These are phyloP conservation scores for Phataginus tricuspis DNA, from an alignment of 2,797 vertebrate species.

Conservation along the genomic window DNA sequence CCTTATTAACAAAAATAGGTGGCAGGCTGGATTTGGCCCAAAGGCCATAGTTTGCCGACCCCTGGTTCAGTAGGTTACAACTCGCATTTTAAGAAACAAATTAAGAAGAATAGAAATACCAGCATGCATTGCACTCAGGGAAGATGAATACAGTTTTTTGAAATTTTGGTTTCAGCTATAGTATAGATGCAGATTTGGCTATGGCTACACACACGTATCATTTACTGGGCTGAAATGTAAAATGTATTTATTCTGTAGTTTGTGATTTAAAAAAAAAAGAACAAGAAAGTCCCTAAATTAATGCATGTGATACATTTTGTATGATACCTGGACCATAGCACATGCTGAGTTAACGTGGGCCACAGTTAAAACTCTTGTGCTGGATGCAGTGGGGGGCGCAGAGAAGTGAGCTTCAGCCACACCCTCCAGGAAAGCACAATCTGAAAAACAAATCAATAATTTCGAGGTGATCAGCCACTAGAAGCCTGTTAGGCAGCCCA, in stretches of 20 bases:
- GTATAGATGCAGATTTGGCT: accelerated
- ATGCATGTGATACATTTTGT: not conserved
- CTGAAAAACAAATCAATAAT: not conserved
- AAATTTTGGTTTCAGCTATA: not conserved
- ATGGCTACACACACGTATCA: too few species aligned
- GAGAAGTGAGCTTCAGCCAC: accelerated
- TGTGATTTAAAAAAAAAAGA: not conserved
- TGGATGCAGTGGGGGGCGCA: accelerated
- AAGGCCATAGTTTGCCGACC: not conserved
- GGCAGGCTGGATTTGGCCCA: not conserved
- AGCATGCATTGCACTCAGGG: accelerated
- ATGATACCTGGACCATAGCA: not conserved
- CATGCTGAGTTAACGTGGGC: not conserved
- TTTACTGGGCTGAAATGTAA: not conserved
- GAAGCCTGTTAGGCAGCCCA: accelerated
- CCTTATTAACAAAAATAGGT: not conserved
- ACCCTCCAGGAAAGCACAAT: not conserved
- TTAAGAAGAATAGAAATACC: not conserved
- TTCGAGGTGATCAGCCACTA: accelerated
- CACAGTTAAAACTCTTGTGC: not conserved
- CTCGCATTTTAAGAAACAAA: not conserved
- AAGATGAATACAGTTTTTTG: not conserved
- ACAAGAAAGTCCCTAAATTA: not conserved
- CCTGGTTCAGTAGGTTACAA: not conserved
- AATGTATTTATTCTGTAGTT: not conserved